A percentile compares a stretch with the other conserved stretches of the same genome.
These are phyloP conservation scores for Salvelinus alpinus DNA, from an alignment of 2,113 vertebrate genomes.

Conservation along the genomic window DNA sequence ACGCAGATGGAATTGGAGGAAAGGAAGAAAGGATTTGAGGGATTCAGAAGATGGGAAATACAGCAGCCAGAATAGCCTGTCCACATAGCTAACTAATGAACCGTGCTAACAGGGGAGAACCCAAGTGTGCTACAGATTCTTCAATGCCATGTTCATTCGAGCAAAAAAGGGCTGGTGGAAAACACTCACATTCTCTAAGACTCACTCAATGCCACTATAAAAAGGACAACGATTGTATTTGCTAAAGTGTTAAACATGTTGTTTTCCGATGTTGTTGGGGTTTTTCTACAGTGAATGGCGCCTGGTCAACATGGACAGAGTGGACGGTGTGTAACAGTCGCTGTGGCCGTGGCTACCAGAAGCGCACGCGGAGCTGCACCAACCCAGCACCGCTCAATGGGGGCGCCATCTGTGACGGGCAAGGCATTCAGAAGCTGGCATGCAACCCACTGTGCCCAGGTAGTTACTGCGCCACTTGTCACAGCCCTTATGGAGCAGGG, in stretches of 20 bases:
- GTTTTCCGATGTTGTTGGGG: neutral
- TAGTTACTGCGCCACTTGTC: conserved; percentile 36
- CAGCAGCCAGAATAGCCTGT: conserved; percentile 54
- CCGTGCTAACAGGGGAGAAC: conserved; percentile 26
- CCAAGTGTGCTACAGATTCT: too few relatives aligned
- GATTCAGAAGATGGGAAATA: conserved; percentile 64
- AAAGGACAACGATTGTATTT: neutral
- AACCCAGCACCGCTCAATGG: conserved; percentile 88
- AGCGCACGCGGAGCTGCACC: conserved; percentile 86
- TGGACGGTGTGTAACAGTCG: conserved; percentile 87
- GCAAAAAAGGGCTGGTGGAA: neutral
- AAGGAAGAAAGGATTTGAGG: conserved; percentile 63
- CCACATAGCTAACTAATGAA: conserved; percentile 36
- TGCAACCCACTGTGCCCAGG: conserved; percentile 88
- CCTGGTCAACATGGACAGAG: conserved; percentile 90
- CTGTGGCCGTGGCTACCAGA: conserved; percentile 85
- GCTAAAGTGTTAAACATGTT: neutral
- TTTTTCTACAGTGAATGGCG: conserved; percentile 78
- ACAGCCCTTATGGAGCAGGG: neutral
- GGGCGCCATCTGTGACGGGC: conserved; percentile 86
- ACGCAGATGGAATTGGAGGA: conserved; percentile 59
- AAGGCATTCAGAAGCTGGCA: conserved; percentile 84
- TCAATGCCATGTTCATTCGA: neutral
- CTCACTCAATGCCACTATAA: neutral
- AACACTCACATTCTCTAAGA: neutral